Base-by-base conservation (phyloP, 37 sponge, comb jelly and placozoan genomes). In the Amphimedon queenslandica region DNA sequence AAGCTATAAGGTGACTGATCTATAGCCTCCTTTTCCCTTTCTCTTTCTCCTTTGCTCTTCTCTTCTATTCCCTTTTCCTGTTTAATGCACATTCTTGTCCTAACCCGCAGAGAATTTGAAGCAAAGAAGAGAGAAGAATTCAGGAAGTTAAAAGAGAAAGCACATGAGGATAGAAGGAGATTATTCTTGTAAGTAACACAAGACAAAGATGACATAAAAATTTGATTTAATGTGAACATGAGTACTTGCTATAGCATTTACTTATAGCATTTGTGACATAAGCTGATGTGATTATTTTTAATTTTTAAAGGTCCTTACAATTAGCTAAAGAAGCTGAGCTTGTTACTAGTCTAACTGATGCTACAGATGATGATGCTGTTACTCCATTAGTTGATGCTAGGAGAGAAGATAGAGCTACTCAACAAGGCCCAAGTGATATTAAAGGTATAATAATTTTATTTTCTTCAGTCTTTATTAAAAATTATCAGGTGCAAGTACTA, bases 181-280 rank as follows among this genome's bases (percentile, higher is more conserved):
- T 75, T 89, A 34, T 84, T 89, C 55, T 25, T 67, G 90, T 89
- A 43, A 84, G 85, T 33, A 37, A 13, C 53, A n/a, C n/a, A n/a
- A n/a, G n/a, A n/a, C n/a, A n/a, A n/a, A n/a, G n/a, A n/a, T n/a
- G n/a, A n/a, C n/a, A n/a, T n/a, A n/a, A n/a, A n/a, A n/a, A n/a
- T n/a, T n/a, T n/a, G n/a, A n/a, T n/a, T n/a, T n/a, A n/a, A n/a
- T n/a, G n/a, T n/a, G n/a, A n/a, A n/a, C n/a, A n/a, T n/a, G n/a
- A n/a, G n/a, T n/a, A n/a, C n/a, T n/a, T n/a, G n/a, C n/a, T n/a
- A n/a, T n/a, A n/a, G n/a, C n/a, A n/a, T n/a, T n/a, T n/a, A n/a
- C n/a, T n/a, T n/a, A n/a, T n/a, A n/a, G n/a, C n/a, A n/a, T n/a
- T n/a, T n/a, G n/a, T n/a, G n/a, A n/a, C n/a, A n/a, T n/a, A n/a